Evolutionary conservation across 1,140 invertebrate genomes (phyloP), one percentile per base, ranked within the genome.

Genomic region (Aphaenogaster rudis): DNA sequence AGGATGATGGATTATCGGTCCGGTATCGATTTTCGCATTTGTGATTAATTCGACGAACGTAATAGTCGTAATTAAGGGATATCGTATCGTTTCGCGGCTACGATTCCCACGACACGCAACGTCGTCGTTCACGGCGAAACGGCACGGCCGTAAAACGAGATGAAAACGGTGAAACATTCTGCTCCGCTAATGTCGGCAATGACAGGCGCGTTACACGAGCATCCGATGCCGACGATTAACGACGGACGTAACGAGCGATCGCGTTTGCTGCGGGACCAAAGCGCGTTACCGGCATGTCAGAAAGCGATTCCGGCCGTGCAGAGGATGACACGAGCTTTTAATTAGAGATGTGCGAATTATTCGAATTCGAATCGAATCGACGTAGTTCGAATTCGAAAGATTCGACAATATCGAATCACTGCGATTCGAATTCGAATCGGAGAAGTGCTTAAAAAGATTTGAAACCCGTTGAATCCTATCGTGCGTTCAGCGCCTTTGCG

Each of bases 191-290:
- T 78, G 57, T 15, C 57, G 28, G 52, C 57, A 66, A 84, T 90
- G 85, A 89, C 88, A 89, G 64, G 66, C 63, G 52, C 21, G 50
- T 45, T 69, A 86, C 15, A 28, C 67, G 67, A 71, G 61, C 82
- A 42, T 52, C 42, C 78, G 64, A 80, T 77, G 52, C 39, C 69
- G 72, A 52, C 64, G 82, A 78, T 88, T 86, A 91, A 91, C 78
- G 89, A 82, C 48, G 50, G 28, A 79, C 76, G 39, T 90, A 88
- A 91, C 72, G 82, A 88, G 63, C 82, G 82, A 90, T 90, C 77
- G 80, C 59, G 59, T 61, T 28, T 28, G 28, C 28, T 28, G 28
- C 28, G 28, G 28, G 61, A 3, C 3, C 33, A 52, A 76, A 21
- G 77, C n/a, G 17, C 59, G 67, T 67, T 63, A 50, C 82, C 57